Percentiles rank a stretch among this genome's conserved stretches.
These are phyloP conservation scores for Trichoplusia ni DNA, from an alignment of 1,140 invertebrate genomes.

Conservation along the genomic window DNA sequence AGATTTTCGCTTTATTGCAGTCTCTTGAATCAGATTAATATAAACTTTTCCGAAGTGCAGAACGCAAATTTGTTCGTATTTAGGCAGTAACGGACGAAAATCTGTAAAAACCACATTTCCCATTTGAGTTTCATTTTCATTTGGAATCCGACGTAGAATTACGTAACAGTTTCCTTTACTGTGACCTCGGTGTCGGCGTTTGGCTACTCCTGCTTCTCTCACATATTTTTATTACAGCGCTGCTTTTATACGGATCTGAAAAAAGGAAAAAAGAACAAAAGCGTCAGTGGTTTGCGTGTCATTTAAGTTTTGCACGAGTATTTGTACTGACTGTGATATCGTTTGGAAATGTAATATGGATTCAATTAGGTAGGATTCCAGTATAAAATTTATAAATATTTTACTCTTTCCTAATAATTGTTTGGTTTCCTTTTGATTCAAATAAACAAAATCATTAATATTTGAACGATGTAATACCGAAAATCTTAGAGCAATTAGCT, in stretches of 20 bases:
- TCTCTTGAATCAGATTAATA: too few relatives aligned
- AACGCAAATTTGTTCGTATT: neutral
- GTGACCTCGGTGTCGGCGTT: neutral
- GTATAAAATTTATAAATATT: too few relatives aligned
- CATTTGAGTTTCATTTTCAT: constrained; percentile 31
- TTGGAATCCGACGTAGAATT: constrained; percentile 4
- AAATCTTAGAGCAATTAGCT: too few relatives aligned
- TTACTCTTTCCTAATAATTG: too few relatives aligned
- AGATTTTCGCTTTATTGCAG: too few relatives aligned
- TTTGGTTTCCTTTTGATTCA: too few relatives aligned
- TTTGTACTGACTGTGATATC: too few relatives aligned
- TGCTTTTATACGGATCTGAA: constrained; percentile 4
- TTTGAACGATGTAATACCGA: too few relatives aligned
- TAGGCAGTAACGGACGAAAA: neutral
- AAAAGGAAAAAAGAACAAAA: neutral
- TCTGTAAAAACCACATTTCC: constrained; percentile 15
- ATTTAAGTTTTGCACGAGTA: too few relatives aligned
- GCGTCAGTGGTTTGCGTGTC: neutral
- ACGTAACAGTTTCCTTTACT: constrained; percentile 24
- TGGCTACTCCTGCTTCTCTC: neutral
- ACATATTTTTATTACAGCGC: constrained; percentile 19
- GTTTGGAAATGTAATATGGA: too few relatives aligned
- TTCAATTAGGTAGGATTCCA: too few relatives aligned
- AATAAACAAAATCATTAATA: too few relatives aligned
- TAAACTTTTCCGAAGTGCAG: neutral